Evolutionary conservation across 23 tunicate species (phyloP), one percentile per base, ranked within the genome.

Genomic region (Trididemnum nubilum): DNA sequence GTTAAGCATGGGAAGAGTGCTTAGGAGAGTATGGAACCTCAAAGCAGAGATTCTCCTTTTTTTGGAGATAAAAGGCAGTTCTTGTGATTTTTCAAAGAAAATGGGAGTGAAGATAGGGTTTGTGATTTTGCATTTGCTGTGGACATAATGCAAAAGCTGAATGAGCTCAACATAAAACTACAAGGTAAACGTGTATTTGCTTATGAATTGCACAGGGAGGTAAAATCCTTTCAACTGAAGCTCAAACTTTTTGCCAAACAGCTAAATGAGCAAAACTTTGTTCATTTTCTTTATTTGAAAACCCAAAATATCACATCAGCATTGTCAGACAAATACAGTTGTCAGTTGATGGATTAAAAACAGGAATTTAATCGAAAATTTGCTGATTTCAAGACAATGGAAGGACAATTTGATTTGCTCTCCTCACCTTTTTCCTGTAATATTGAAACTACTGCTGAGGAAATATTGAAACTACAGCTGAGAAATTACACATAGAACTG

Each of bases 1-100:
- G 86, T 79, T 83, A 15, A 83, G 87, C 51, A 49, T 51, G 34
- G 79, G 72, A 73, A 83, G 76, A 1, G 88, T 83, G 29, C 73
- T 83, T 35, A 75, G 76, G 72, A 35, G 82, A 0, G 57, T 83
- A 49, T 83, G 76, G 76, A 82, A 52, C 0, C 35, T 83, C 1
- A 75, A 72, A 74, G 60, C 76, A 35, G 88, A 83, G 39, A 83
- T 83, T 36, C 0, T 0, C 5, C 0, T 35, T 29, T 83, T 83
- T 1, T 1, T 83, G 73, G 35, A 0, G 51, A 73, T 60, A 29
- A 74, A 61, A 83, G 37, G 1, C 76, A 38, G 18, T 49, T 9
- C 18, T 49, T 18, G 15, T 49, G 57, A 49, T 9, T 18, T 49
- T 18, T 9, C 15, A 9, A 49, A 49, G 12, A 12, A 12, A 12